These are phyloP conservation scores for Trachemys scripta DNA, from an alignment of 2,113 vertebrate genomes.

Conservation along the genomic window DNA sequence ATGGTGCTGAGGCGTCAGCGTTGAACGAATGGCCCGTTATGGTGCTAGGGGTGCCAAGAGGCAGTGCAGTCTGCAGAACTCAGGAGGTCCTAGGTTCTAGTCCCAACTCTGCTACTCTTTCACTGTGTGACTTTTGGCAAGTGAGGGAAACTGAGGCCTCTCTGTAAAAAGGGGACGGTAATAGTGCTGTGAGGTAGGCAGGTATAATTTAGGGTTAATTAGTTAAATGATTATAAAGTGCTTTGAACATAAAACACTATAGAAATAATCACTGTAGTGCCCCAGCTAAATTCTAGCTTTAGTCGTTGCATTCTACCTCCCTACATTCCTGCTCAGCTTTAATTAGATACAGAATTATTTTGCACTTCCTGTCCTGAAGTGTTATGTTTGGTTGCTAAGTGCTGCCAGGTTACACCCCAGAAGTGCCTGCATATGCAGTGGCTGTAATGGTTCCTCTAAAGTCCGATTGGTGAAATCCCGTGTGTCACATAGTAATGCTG, in stretches of 20 bases:
- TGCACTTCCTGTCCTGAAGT: neutral
- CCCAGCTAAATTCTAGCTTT: neutral
- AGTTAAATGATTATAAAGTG: neutral
- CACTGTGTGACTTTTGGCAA: neutral
- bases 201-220: neutral
- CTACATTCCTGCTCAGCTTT: neutral
- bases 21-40: no score
- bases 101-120: neutral
- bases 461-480: no score
- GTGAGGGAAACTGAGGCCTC: no score
- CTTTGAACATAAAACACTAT: neutral
- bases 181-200: neutral
- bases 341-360: neutral
- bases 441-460: neutral
- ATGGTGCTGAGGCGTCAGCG: no score
- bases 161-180: no score
- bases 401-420: neutral
- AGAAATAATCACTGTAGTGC: neutral
- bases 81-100: neutral
- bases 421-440: neutral
- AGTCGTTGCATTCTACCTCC: neutral
- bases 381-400: neutral
- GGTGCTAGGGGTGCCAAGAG: no score
- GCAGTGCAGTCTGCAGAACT: neutral
- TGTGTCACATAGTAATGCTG: neutral